Evolutionary conservation across 2,888 invertebrate species (phyloP), one percentile per base, ranked within the genome.

Genomic region (Baccha elongata): DNA sequence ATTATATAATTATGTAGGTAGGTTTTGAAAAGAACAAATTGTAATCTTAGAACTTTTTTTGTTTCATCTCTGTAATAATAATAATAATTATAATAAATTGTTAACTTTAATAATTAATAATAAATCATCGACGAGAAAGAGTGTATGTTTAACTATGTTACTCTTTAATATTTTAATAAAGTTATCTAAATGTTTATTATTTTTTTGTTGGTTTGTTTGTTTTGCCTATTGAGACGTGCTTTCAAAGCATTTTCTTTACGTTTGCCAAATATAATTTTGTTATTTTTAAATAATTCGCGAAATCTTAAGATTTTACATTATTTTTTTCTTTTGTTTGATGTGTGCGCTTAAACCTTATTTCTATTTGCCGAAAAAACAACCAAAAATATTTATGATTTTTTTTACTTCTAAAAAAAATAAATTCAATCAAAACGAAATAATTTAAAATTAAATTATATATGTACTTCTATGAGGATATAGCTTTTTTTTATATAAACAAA

Each of bases 1-100:
- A 60, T 62, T 53, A 52, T 81, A 75, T 69, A 72, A 85, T 72
- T 81, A 73, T 74, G 53, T 86, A 85, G 85, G 87, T 86, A 86
- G n/a, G n/a, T 85, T 72, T 75, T 67, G 44, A 71, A 81, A 52
- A 81, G 60, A 75, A 75, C 67, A 76, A 48, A 60, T 71, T 32
- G 67, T 69, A 65, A 81, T 75, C 75, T 81, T 53, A 81, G 52
- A 65, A 71, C 42, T 69, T 71, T n/a, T n/a, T n/a, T n/a, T n/a
- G n/a, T n/a, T n/a, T 55, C 60, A 81, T 81, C 75, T 71, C 71
- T 53, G 52, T 72, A 72, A 71, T 71, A 37, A 71, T 73, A 64
- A 58, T 76, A 6, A 67, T 75, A 81, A 65, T 80, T 58, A 78
- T 71, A 52, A 76, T 69, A 71, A 71, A 58, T 58, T 80, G 53